A percentile compares a stretch with the other conserved stretches of the same genome.
These are phyloP conservation scores for Ploceus nigricollis DNA, from an alignment of 2,113 vertebrate species.

Conservation along the genomic window DNA sequence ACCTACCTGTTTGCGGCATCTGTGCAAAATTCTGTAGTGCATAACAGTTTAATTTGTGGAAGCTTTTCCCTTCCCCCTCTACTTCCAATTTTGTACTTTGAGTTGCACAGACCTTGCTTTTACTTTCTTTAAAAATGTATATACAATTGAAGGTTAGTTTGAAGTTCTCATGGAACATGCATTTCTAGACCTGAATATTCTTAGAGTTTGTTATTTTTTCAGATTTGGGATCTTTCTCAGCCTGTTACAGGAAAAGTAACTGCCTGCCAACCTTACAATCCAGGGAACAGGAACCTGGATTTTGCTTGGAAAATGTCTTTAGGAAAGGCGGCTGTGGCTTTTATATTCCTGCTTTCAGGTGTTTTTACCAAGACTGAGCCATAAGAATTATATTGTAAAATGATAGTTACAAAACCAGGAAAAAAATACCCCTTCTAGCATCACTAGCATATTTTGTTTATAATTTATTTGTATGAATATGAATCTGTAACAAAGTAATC, in stretches of 20 bases:
- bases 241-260: neutral
- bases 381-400: neutral
- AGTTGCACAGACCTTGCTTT: neutral
- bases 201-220: neutral
- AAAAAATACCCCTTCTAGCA: neutral
- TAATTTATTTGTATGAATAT: neutral
- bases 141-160: neutral
- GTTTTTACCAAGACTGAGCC: neutral
- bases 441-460: neutral
- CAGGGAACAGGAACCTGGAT: neutral
- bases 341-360: neutral
- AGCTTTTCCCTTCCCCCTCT: neutral
- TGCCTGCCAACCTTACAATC: neutral
- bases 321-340: neutral
- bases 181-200: neutral
- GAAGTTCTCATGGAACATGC: neutral
- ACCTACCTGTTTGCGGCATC: neutral
- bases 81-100: neutral
- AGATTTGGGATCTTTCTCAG: conserved; percentile 1
- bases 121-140: neutral
- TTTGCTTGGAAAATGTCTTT: neutral
- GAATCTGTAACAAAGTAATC: neutral
- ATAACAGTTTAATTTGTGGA: neutral
- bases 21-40: neutral
- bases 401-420: neutral